phyloP scores from a whole-genome alignment of 2,113 vertebrate species.

The Lampris incognitus region DNA sequence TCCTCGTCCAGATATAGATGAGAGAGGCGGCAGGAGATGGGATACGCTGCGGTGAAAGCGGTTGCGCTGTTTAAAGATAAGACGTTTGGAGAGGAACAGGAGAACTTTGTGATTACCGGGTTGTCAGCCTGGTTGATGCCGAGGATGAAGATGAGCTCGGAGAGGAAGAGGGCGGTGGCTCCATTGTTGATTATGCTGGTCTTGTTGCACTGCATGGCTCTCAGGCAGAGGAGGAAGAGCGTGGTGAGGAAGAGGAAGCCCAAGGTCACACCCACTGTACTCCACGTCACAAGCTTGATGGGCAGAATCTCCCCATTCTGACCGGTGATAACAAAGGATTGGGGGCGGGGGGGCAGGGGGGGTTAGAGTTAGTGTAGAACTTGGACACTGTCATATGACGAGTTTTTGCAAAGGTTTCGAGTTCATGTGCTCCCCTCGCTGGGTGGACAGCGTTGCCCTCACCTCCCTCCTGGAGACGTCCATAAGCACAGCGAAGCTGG shows the following conservation, averaged over 20 bases:
- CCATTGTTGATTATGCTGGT: constrained; percentile 90
- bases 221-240: constrained; percentile 85
- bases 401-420: neutral
- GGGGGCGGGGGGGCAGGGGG: neutral
- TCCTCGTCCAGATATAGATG: neutral
- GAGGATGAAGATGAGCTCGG: constrained; percentile 91
- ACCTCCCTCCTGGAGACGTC: constrained; percentile 94
- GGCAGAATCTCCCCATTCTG: constrained; percentile 96
- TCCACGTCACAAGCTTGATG: constrained; percentile 88
- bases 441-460: neutral
- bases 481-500: constrained; percentile 95
- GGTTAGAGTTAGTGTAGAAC: neutral
- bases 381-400: too few relatives aligned
- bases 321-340: neutral
- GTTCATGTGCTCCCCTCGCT: too few relatives aligned
- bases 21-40: neutral
- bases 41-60: neutral
- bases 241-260: constrained; percentile 88
- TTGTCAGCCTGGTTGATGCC: constrained; percentile 95
- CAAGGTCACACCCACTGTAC: constrained; percentile 87
- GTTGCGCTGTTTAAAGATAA: neutral
- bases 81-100: neutral
- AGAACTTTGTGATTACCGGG: constrained; percentile 76
- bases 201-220: constrained; percentile 87
- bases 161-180: constrained; percentile 85